Conservation (phyloP, 2,797 vertebrate species). For the Cottoperca gobio region DNA sequence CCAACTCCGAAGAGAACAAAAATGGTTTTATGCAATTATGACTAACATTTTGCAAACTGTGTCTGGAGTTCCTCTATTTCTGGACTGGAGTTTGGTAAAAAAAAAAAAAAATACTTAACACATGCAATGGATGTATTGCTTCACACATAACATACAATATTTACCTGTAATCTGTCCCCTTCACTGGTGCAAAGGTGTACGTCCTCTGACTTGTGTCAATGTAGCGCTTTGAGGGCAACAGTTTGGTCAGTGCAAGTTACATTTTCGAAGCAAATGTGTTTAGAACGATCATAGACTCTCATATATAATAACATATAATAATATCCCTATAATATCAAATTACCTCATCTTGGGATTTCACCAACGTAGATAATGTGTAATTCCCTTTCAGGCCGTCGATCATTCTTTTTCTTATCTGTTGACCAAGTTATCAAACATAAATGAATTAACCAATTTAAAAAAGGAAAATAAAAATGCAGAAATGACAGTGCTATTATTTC, state of each 20-base stretch:
- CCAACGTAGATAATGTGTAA: constrained; percentile 88
- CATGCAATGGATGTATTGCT: not conserved
- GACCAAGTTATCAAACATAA: constrained; percentile 18
- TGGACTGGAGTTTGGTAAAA: not conserved
- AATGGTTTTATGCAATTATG: constrained; percentile 14
- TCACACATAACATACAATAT: not conserved
- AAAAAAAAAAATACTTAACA: not conserved
- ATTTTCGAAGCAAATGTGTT: not conserved
- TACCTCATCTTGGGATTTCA: constrained; percentile 98
- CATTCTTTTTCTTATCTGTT: constrained; percentile 94
- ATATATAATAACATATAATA: too few species aligned
- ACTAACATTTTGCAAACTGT: constrained; percentile 22
- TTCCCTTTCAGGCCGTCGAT: constrained; percentile 88
- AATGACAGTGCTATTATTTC: not conserved
- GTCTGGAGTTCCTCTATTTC: constrained; percentile 21
- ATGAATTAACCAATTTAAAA: constrained; percentile 6
- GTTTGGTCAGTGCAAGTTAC: constrained; percentile 12
- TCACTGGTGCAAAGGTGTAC: constrained; percentile 92
- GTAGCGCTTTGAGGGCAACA: constrained; percentile 87
- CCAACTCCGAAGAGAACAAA: constrained; percentile 11
- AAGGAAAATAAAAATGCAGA: constrained; percentile 1
- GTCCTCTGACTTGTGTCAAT: constrained; percentile 92
- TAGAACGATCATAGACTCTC: not conserved
- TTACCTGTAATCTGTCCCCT: constrained; percentile 96
- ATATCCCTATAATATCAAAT: constrained; percentile 41